Evolutionary conservation across 2,888 invertebrate genomes (phyloP), one percentile per base, ranked within the genome.

Genomic region (Taphrorychus bicolor): DNA sequence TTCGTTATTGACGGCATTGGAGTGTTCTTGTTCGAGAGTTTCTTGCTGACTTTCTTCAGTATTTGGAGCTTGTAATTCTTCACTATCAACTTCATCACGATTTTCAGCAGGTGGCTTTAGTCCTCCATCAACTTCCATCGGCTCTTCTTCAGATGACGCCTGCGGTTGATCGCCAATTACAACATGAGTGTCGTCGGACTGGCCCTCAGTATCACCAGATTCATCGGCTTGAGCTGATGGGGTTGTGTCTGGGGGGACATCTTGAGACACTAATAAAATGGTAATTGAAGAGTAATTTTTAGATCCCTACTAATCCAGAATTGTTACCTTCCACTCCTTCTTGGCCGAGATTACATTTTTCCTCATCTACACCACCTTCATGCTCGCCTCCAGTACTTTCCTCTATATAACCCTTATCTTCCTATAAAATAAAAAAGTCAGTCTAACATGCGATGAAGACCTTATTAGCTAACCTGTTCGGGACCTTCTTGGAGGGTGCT

Each of bases 1-100:
- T 45, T 45, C 45, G 16, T 9, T 21, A 19, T 18, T n/a, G 17
- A 7, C 51, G 51, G 7, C n/a, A 21, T 7, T 51, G 14, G 17
- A 14, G 16, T 45, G 5, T 32, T 32, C 11, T 14, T 45, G 5
- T 45, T 9, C 11, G 7, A 5, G n/a, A 51, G 51, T 5, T 22
- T 51, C 51, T 17, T 18, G 9, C 14, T n/a, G 51, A 7, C n/a
- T n/a, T n/a, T n/a, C n/a, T n/a, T n/a, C n/a, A n/a, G n/a, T n/a
- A n/a, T n/a, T n/a, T n/a, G n/a, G n/a, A n/a, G n/a, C n/a, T 32
- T 32, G 32, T 7, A 14, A 45, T 18, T 45, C 45, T n/a, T 45
- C 18, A 17, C 14, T 9, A 45, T 66, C 66, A 19, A 66, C 52
- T 62, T 67, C 52, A 48, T 62, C 62, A 18, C 22, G 53, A 23